phyloP scores from a whole-genome alignment of 2,797 vertebrate species.

The Esox masquinongy region DNA sequence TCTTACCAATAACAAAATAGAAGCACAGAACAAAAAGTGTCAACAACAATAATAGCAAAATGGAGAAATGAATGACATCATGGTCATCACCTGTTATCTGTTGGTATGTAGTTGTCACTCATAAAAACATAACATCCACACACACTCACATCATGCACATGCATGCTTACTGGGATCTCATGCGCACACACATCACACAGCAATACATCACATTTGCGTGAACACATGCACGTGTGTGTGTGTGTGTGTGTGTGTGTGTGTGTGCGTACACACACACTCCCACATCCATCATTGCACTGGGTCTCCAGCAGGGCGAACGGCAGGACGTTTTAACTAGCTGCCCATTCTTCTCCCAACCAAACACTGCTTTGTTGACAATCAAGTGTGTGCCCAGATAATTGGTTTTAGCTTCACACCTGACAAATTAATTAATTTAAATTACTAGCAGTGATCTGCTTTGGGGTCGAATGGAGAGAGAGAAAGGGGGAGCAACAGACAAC shows the following conservation, averaged over 20 bases:
- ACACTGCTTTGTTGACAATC: conserved; percentile 65
- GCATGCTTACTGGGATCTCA: too few relatives aligned
- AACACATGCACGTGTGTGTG: background rate
- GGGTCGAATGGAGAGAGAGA: conserved; percentile 36
- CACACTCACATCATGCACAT: conserved; percentile 55
- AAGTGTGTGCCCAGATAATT: conserved; percentile 65
- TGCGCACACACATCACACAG: background rate
- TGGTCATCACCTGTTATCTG: conserved; percentile 46
- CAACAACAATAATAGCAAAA: conserved; percentile 16
- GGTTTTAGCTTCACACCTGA: conserved; percentile 64
- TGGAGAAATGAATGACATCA: conserved; percentile 48
- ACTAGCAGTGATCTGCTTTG: conserved; percentile 43
- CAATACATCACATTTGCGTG: too few relatives aligned
- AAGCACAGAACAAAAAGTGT: conserved; percentile 22
- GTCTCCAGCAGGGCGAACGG: conserved; percentile 50
- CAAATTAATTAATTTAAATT: conserved; percentile 80
- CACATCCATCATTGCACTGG: conserved; percentile 68
- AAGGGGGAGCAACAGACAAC: conserved; percentile 9
- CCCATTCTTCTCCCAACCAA: conserved; percentile 55
- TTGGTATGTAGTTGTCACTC: conserved; percentile 57
- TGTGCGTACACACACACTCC: background rate
- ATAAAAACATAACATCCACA: conserved; percentile 66
- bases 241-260: too few relatives aligned
- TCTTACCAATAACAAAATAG: conserved; percentile 8
- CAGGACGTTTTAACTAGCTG: conserved; percentile 48